Evolutionary conservation across 2,888 invertebrate genomes (phyloP).

Genomic region (Scaptomyza polygonia): DNA sequence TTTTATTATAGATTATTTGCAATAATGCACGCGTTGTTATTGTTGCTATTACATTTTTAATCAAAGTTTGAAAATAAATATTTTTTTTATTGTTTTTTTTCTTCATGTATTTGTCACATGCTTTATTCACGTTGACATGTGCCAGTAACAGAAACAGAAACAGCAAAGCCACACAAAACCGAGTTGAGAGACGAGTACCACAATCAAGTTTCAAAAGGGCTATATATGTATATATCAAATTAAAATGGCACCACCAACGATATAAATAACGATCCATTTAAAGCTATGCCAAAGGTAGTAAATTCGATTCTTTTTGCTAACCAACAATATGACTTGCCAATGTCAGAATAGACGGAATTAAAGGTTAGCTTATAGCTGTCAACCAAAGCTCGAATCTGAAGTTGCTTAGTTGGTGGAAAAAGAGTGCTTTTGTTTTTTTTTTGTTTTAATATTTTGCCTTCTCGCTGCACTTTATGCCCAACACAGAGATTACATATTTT

Average conservation of each 20-base stretch:
- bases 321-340: constrained; percentile 15
- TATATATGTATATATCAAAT: constrained; percentile 20
- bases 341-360: constrained; percentile 50
- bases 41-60: constrained; percentile 7
- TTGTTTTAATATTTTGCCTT: constrained; percentile 10
- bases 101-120: constrained; percentile 50
- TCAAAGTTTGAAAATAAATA: constrained; percentile 30
- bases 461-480: constrained; percentile 52
- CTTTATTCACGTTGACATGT: constrained; percentile 48
- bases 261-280: constrained; percentile 12
- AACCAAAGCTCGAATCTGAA: constrained; percentile 15
- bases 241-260: neutral
- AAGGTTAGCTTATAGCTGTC: constrained; percentile 64
- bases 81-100: constrained; percentile 24
- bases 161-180: neutral
- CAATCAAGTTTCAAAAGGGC: constrained; percentile 19
- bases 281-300: constrained; percentile 28
- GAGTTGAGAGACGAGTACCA: neutral
- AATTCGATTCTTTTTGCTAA: constrained; percentile 26
- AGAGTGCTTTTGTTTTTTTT: too few species aligned
- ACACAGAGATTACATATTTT: constrained; percentile 75
- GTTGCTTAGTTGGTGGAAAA: neutral
- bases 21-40: constrained; percentile 5
- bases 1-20: constrained; percentile 35
- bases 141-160: constrained; percentile 8